Conservation (phyloP, 2,113 vertebrate species). For the Elgaria multicarinata region DNA sequence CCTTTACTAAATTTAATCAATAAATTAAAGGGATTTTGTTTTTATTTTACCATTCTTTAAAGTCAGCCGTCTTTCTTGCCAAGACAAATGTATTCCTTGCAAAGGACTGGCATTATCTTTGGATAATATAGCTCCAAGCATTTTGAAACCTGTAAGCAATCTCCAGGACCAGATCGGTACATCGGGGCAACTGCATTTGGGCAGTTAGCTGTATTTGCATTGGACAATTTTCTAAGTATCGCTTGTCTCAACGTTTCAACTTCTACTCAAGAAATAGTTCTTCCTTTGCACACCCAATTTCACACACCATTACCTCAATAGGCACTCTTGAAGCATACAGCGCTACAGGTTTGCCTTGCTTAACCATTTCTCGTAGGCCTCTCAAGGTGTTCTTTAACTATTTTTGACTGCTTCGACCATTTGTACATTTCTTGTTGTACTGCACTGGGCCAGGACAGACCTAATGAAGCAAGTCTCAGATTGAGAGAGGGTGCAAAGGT, state of each 20-base stretch:
- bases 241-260: not conserved
- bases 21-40: too few species aligned
- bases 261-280: not conserved
- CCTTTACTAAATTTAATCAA: too few species aligned
- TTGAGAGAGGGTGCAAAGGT: not conserved
- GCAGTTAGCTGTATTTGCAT: not conserved
- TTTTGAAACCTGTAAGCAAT: not conserved
- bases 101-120: not conserved
- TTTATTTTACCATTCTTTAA: not conserved
- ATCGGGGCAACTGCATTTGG: not conserved
- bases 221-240: not conserved
- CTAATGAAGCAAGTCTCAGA: not conserved
- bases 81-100: not conserved
- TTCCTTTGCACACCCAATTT: not conserved
- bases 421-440: not conserved
- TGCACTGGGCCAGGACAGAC: not conserved
- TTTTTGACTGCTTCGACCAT: not conserved
- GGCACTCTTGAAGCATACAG: not conserved
- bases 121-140: not conserved
- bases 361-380: not conserved
- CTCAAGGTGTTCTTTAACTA: not conserved
- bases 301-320: not conserved
- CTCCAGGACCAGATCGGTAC: not conserved
- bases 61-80: not conserved
- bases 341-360: not conserved